phyloP scores from a whole-genome alignment of 2,797 vertebrate species.

The Oreochromis grahami region DNA sequence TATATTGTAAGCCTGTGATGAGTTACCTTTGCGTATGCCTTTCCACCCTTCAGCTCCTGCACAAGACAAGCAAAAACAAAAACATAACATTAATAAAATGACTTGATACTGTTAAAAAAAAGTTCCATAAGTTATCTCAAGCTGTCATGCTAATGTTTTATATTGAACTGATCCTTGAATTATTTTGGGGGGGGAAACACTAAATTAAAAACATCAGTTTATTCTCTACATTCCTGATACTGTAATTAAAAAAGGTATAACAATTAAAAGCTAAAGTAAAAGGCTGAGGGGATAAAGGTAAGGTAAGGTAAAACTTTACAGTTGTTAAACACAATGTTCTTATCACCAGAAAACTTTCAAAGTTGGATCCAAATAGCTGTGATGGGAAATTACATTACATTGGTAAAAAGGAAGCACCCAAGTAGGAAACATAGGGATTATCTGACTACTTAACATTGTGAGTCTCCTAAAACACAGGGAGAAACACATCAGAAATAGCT shows the following conservation, averaged over 20 bases:
- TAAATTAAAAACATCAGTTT: neutral
- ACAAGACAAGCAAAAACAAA: conserved; percentile 14
- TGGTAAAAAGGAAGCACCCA: neutral
- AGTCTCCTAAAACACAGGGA: neutral
- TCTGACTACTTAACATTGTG: neutral
- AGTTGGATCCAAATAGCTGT: neutral
- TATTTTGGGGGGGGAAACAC: rapidly evolving
- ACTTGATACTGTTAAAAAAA: neutral
- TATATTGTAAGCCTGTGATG: neutral
- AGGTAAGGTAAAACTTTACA: neutral
- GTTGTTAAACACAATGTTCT: neutral
- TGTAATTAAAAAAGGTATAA: neutral
- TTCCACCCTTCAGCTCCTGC: conserved; percentile 96
- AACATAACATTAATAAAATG: neutral
- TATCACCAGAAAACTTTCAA: neutral
- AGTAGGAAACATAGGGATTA: neutral
- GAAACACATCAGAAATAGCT: neutral
- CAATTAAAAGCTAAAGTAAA: neutral
- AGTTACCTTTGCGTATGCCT: conserved; percentile 94
- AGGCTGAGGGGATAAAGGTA: rapidly evolving
- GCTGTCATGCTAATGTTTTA: neutral
- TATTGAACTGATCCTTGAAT: neutral
- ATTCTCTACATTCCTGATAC: neutral
- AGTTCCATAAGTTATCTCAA: neutral
- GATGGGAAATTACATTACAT: neutral